Base-by-base conservation (phyloP, 2,797 vertebrate species). In the Labeo calbasu region DNA sequence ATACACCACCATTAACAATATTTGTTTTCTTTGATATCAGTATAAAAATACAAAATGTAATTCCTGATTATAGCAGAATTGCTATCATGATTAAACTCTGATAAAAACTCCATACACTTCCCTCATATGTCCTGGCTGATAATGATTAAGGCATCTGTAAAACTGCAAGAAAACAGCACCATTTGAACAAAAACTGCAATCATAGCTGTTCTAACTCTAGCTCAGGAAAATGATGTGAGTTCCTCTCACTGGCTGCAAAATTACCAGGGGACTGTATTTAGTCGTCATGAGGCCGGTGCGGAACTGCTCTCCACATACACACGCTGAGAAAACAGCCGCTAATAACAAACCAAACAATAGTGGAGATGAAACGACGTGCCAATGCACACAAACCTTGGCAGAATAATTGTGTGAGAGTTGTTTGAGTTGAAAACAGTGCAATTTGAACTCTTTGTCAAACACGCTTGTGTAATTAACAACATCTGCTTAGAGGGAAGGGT, bases 311-410 rank as follows among this genome's bases (percentile, higher is more conserved):
- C 55, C 48, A 55, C 65, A 55, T 36, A 51, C 36, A 70, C 90
- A 63, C 63, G 87, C 77, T 91, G 89, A 91, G 90, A 93, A 94
- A 94, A 94, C 92, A 93, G 88, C 92, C 93, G 93, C 94, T 97
- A 96, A 97, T 96, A 96, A 96, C 95, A 96, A 96, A 92, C 93
- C 96, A 96, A 97, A 96, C 95, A 96, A 95, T 95, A 92, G 91
- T 90, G 85, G 93, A 94, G 93, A 92, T 90, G 89, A 92, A 94
- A 93, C 90, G 88, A 91, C 84, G 91, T 95, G 96, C 95, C 93
- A 96, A 94, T 90, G 93, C 91, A 93, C 92, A 95, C 94, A 95
- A 93, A 94, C 94, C 92, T 94, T 95, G 94, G 95, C 95, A 95
- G 95, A 94, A 94, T 96, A 96, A 96, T 96, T 96, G 96, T 93